Base-by-base conservation (phyloP, 2,113 vertebrate genomes). In the Spheniscus mendiculus region DNA sequence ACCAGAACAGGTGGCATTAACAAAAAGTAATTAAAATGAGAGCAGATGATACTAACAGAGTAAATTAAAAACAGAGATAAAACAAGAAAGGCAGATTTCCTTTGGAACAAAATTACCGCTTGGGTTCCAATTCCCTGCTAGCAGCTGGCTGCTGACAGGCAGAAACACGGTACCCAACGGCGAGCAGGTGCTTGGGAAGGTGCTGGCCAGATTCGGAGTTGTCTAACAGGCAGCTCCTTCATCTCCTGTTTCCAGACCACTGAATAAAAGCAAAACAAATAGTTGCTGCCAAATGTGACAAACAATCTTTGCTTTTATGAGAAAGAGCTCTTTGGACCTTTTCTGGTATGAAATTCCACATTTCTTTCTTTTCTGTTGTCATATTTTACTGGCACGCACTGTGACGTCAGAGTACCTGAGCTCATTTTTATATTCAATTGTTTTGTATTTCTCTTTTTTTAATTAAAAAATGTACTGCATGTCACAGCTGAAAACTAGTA, bases 401-500 rank as follows among this genome's bases (percentile, higher is more conserved):
- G 87, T 97, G 97, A 97, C 36, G 6, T 73, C 76, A 81, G 78
- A 93, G 87, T 72, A 95, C 94, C 59, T 66, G 47, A 69, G 72
- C 50, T 91, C 44, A 83, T 90, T 96, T 94, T 96, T 93, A 65
- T 95, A 95, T 84, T 94, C 36, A 81, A 52, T 62, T 30, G 3
- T 92, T 96, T 93, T 87, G 89, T 96, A 81, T 61, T 90, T 85
- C 76, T 95, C 36, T 84, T 23, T 69, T 61, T 52, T 36, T 87
- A 74, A 42, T 87, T 78, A 79, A 42, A 77, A 90, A 67, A 77
- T 78, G 72, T 96, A 95, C 42, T 98, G 98, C 97, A 98, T 98
- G 96, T 98, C 77, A 97, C 93, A 93, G 49, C 91, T 92, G 74
- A 83, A 91, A 83, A 94, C 73, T 65, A 89, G 67, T 62, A 82